Evolutionary conservation across 2,797 vertebrate genomes (phyloP), one percentile per base, ranked within the genome.

Genomic region (Spondyliosoma cantharus): DNA sequence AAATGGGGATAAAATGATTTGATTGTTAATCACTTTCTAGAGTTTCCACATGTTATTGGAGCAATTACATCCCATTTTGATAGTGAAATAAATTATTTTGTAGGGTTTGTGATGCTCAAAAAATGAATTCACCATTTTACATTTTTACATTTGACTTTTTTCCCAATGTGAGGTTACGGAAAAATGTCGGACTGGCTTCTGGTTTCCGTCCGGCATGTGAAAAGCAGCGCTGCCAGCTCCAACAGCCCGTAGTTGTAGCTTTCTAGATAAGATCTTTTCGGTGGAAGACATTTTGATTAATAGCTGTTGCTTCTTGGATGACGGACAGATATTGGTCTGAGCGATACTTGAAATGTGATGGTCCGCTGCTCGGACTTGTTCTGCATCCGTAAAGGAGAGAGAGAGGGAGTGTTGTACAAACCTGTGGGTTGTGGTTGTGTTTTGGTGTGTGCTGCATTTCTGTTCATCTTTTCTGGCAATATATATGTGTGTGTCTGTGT

Each of bases 271-370:
- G 76, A 91, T 92, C 82, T 87, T 78, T 65, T 76, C 16, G 72
- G 62, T 29, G 69, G 63, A 84, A 74, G 42, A 59, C 53, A 59
- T 81, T 87, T 81, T 93, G 86, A 92, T 86, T 87, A 88, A 92
- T 88, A 86, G 83, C 53, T 87, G 80, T 84, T 84, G 53, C 29
- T 46, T 66, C 82, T 86, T 85, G 78, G 82, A 82, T 81, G 90
- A 84, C 64, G 81, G 91, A 87, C 83, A 84, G 82, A 89, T 89
- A 88, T 89, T 85, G 80, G 76, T 88, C 78, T 77, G 78, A 88
- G 83, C 80, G 91, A 77, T 84, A 89, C 37, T 74, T 76, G 68
- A 85, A 86, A 92, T 92, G 90, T 93, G 92, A 93, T 93, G 92
- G 91, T 93, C 90, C 53, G 76, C 71, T 93, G 91, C 89, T 84